Conservation (phyloP, 1,140 invertebrate genomes). For the Platyscapa corneri region DNA sequence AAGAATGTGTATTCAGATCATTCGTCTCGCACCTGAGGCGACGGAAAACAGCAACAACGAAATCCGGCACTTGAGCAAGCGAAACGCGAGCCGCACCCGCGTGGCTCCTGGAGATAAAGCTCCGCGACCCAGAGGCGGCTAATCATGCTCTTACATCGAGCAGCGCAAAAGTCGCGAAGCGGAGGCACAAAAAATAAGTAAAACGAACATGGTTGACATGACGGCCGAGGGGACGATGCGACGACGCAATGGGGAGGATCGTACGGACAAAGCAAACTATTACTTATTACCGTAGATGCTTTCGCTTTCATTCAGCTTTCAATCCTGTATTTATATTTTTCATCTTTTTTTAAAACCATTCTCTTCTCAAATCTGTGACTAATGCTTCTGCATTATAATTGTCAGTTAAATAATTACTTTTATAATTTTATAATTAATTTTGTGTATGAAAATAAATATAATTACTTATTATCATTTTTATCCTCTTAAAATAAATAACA, state of each 20-base stretch:
- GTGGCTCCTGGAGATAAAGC: neutral
- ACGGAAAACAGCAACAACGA: neutral
- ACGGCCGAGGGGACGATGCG: neutral
- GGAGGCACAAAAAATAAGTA: too few relatives aligned
- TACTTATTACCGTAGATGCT: neutral
- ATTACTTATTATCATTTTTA: neutral
- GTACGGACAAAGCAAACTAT: neutral
- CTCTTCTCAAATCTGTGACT: too few relatives aligned
- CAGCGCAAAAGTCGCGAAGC: neutral
- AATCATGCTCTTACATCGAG: slow-evolving; percentile 11
- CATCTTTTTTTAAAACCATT: neutral
- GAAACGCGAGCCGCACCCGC: neutral
- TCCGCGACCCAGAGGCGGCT: neutral
- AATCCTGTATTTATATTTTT: neutral
- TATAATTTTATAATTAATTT: too few relatives aligned
- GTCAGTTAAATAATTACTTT: too few relatives aligned
- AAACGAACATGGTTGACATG: too few relatives aligned
- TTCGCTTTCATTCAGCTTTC: neutral
- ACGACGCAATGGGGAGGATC: neutral
- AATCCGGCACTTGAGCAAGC: neutral
- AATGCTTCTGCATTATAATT: too few relatives aligned
- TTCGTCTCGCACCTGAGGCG: neutral
- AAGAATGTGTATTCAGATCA: neutral
- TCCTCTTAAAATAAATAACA: neutral
- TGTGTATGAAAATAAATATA: too few relatives aligned